These are phyloP conservation scores for Lasioglossum malachurum DNA, from an alignment of 2,888 invertebrate genomes.

Conservation along the genomic window DNA sequence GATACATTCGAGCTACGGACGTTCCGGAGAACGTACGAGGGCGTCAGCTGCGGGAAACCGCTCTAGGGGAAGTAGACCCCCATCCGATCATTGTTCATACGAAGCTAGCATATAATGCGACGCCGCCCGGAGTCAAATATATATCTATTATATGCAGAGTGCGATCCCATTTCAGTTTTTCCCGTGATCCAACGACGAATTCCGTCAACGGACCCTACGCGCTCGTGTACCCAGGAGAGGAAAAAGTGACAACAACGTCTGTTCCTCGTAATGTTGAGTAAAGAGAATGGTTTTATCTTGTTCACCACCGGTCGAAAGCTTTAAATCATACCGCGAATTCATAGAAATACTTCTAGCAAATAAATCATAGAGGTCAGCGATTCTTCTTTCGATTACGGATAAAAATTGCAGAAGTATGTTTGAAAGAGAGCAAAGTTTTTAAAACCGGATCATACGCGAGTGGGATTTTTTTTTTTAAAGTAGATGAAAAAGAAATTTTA, in stretches of 20 bases:
- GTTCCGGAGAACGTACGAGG: slow-evolving; percentile 65
- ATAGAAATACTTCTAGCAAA: background rate
- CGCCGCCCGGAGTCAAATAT: slow-evolving; percentile 45
- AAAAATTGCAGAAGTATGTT: background rate
- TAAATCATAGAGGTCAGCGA: background rate
- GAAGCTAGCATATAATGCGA: slow-evolving; percentile 53
- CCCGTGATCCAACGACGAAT: background rate
- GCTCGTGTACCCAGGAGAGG: background rate
- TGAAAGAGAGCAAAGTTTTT: background rate
- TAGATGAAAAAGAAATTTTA: background rate
- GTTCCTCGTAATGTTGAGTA: background rate
- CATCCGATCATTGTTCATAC: slow-evolving; percentile 69
- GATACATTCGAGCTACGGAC: slow-evolving; percentile 68
- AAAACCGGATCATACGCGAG: background rate
- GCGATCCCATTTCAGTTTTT: slow-evolving; percentile 38
- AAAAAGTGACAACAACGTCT: slow-evolving; percentile 4
- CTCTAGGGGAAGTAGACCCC: slow-evolving; percentile 66
- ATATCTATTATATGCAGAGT: slow-evolving; percentile 34
- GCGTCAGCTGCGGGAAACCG: slow-evolving; percentile 73
- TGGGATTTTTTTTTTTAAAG: background rate
- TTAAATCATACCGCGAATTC: background rate
- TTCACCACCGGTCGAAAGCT: background rate
- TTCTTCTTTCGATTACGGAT: background rate
- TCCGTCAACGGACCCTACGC: slow-evolving; percentile 17
- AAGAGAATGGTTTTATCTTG: background rate